Conservation (phyloP, 2,797 vertebrate genomes). For the Chelidonichthys spinosus region DNA sequence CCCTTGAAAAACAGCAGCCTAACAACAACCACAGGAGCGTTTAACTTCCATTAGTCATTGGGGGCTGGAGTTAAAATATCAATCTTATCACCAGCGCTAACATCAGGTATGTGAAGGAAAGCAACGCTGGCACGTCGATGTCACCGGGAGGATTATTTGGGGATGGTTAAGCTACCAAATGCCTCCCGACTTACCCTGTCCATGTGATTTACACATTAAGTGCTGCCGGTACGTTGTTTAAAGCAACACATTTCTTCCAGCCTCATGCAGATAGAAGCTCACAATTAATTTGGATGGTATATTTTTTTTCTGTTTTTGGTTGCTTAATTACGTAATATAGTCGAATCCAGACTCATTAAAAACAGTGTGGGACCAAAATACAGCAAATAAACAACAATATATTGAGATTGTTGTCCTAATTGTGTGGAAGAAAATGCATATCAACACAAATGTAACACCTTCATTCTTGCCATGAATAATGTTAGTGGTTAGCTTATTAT, state of each 20-base stretch:
- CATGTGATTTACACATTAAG: slow-evolving; percentile 7
- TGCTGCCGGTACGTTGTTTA: not conserved
- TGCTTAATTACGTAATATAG: not conserved
- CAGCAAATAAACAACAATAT: not conserved
- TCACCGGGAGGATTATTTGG: slow-evolving; percentile 51
- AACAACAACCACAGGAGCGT: slow-evolving; percentile 77
- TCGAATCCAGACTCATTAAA: not conserved
- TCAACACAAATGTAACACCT: not conserved
- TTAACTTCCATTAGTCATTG: slow-evolving; percentile 73
- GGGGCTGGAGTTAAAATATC: slow-evolving; percentile 67
- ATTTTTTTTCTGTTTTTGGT: not conserved
- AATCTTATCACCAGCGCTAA: slow-evolving; percentile 52
- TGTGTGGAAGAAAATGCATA: not conserved
- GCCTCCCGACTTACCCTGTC: slow-evolving; percentile 20
- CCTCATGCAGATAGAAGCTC: not conserved
- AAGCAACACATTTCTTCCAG: not conserved
- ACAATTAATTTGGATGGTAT: not conserved
- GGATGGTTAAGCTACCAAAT: slow-evolving; percentile 36
- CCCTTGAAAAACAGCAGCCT: slow-evolving; percentile 76
- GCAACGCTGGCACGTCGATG: slow-evolving; percentile 23
- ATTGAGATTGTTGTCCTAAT: not conserved
- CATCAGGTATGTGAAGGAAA: slow-evolving; percentile 50
- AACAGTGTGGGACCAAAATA: not conserved
- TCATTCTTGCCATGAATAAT: not conserved
- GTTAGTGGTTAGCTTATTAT: not conserved